phyloP scores from a whole-genome alignment of 1,140 invertebrate species.

The Atta colombica region DNA sequence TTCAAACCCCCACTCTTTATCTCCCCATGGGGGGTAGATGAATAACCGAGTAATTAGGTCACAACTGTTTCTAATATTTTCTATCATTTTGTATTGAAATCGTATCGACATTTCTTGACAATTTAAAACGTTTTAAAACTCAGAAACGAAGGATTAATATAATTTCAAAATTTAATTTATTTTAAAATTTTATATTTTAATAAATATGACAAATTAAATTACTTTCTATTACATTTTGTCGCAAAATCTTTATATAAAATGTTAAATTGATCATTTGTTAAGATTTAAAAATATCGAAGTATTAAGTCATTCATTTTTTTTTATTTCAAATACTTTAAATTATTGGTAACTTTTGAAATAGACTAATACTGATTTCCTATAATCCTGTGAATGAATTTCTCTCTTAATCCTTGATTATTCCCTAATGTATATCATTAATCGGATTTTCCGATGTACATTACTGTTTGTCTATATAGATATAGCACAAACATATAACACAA shows the following conservation, averaged over 20 bases:
- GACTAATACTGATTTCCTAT: background rate
- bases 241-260: background rate
- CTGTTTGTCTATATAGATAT: background rate
- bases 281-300: background rate
- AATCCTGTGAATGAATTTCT: background rate
- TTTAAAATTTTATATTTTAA: background rate
- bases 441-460: conserved; percentile 21
- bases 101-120: background rate
- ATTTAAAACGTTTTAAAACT: background rate
- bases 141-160: background rate
- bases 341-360: background rate
- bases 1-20: conserved; percentile 64
- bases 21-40: conserved; percentile 5
- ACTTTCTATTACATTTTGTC: background rate
- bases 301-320: background rate
- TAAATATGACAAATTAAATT: background rate
- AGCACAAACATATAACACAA: background rate
- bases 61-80: conserved; percentile 39
- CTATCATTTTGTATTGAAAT: conserved; percentile 3
- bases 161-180: background rate
- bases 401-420: conserved; percentile 19
- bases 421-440: background rate
- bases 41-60: conserved; percentile 35
- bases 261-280: background rate
- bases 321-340: background rate